Evolutionary conservation across 2,888 invertebrate species (phyloP), one percentile per base, ranked within the genome.

Genomic region (Apocheima hispidaria): DNA sequence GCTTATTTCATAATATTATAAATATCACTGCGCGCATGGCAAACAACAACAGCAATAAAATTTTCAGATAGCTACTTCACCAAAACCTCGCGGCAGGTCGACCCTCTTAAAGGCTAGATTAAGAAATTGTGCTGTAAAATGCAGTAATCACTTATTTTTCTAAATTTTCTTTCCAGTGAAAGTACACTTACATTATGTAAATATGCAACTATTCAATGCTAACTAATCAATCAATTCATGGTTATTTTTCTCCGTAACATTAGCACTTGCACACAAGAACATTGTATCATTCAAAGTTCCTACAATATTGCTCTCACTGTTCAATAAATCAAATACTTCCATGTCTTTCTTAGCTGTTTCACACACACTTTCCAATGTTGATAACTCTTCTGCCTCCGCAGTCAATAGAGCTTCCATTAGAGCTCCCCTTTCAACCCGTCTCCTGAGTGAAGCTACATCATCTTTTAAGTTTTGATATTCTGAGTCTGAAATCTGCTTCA

Each of bases 331-430:
- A 33, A 90, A 66, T 1, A 82, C 74, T 68, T 90, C 86, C 87
- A 91, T 89, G 54, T 92, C 88, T 57, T 86, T 90, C 48, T 86
- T 87, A 0, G 89, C 89, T 28, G 79, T 76, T 74, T 90, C 89
- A 79, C 87, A 90, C 0, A 88, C 78, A 70, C 83, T 84, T 57
- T 88, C 90, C 12, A 86, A 73, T 1, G 86, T 79, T 6, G 83
- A 73, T 0, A 92, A 69, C 66, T 92, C 90, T 52, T 88, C 84
- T 65, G 86, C 87, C 63, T 92, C 92, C 0, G 87, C 84, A 35
- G 72, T 78, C 0, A 92, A 76, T 60, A 91, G 72, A 14, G 87
- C 83, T 65, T 88, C 90, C 90, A 92, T 86, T 12, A 90, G 68
- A 1, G 89, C 90, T 33, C 84, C 88, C 67, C 90, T 75, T 75